Conservation (phyloP, 92 coral and sea anemone species). For the Anthopleura xanthogrammica region DNA sequence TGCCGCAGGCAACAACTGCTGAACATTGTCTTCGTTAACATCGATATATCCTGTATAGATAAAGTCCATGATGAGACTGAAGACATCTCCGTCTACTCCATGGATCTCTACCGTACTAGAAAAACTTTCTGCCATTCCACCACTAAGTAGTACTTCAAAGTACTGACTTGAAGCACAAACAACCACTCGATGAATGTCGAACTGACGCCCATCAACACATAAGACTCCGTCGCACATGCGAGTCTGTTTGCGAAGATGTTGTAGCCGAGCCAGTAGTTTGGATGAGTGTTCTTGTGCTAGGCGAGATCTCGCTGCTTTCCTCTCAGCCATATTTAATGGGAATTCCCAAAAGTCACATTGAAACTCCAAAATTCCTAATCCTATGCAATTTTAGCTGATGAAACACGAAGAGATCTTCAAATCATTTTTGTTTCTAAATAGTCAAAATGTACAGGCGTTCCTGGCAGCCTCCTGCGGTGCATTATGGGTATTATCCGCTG, state of each 20-base stretch:
- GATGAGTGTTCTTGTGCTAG: slow-evolving; percentile 51
- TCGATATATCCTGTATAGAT: slow-evolving; percentile 82
- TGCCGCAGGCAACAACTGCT: slow-evolving; percentile 86
- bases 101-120: slow-evolving; percentile 60
- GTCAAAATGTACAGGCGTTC: slow-evolving; percentile 25
- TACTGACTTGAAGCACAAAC: slow-evolving; percentile 81
- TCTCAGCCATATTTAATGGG: neutral
- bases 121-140: slow-evolving; percentile 79
- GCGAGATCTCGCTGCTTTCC: slow-evolving; percentile 17
- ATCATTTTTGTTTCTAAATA: neutral
- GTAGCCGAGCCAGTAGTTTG: slow-evolving; percentile 52
- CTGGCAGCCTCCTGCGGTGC: neutral
- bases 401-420: neutral
- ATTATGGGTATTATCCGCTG: slow-evolving; percentile 17
- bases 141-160: slow-evolving; percentile 82
- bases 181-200: slow-evolving; percentile 68
- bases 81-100: slow-evolving; percentile 65
- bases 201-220: slow-evolving; percentile 55
- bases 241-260: slow-evolving; percentile 55
- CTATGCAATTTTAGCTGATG: neutral
- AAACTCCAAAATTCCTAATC: neutral
- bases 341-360: neutral
- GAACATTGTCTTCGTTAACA: slow-evolving; percentile 76
- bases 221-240: slow-evolving; percentile 82
- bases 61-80: slow-evolving; percentile 72